Evolutionary conservation across 1,140 invertebrate genomes (phyloP).

Genomic region (Zophobas morio): DNA sequence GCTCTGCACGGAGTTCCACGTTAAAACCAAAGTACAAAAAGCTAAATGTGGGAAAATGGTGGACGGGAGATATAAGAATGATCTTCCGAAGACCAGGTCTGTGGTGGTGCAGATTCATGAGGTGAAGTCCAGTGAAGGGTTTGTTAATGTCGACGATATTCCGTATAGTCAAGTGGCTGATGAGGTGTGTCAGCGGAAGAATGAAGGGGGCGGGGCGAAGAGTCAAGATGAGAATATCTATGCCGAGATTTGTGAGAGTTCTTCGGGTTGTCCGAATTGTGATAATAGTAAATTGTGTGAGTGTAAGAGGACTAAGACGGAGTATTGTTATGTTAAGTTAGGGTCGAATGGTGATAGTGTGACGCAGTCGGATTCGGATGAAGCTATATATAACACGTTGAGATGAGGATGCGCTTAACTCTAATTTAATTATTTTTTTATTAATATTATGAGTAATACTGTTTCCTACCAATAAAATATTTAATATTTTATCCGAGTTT

Average conservation of each 20-base stretch:
- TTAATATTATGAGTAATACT: constrained; percentile 37
- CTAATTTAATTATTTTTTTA: constrained; percentile 44
- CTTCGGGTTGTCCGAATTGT: constrained; percentile 52
- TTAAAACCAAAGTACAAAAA: constrained; percentile 64
- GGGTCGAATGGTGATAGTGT: constrained; percentile 64
- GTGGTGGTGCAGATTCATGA: constrained; percentile 60
- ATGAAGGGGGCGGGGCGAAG: constrained; percentile 19
- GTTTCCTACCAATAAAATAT: constrained; percentile 42
- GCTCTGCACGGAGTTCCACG: constrained; percentile 62
- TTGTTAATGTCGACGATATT: constrained; percentile 59
- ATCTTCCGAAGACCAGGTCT: constrained; percentile 45
- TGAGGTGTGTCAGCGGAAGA: constrained; percentile 53
- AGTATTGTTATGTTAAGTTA: constrained; percentile 64
- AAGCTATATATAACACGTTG: constrained; percentile 64
- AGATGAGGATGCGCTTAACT: constrained; percentile 47
- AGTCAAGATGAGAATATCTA: constrained; percentile 61
- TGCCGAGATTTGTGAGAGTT: constrained; percentile 62
- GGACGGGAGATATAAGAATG: too few relatives aligned
- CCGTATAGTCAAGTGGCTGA: constrained; percentile 63
- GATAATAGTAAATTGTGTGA: constrained; percentile 58
- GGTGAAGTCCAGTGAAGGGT: constrained; percentile 47
- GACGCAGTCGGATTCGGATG: constrained; percentile 63
- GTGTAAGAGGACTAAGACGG: constrained; percentile 59
- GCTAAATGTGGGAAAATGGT: constrained; percentile 39
- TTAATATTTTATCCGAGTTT: constrained; percentile 1